phyloP scores from a whole-genome alignment of 92 coral and sea anemone genomes.

The Zoanthus sociatus region DNA sequence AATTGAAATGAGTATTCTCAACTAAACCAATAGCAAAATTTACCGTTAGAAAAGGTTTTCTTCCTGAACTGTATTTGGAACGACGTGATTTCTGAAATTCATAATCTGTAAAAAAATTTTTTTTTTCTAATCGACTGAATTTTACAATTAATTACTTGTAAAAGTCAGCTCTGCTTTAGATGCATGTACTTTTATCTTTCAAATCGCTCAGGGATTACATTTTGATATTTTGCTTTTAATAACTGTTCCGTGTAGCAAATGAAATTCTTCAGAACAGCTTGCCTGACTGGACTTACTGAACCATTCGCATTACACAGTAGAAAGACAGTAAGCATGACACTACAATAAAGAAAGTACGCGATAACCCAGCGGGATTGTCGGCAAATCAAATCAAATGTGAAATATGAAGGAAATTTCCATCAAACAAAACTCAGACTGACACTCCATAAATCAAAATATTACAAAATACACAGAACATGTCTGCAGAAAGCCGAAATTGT shows the following conservation, averaged over 20 bases:
- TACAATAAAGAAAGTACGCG: neutral
- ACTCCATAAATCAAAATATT: slow-evolving; percentile 6
- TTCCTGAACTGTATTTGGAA: neutral
- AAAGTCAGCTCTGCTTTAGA: neutral
- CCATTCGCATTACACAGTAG: neutral
- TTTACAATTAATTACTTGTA: slow-evolving; percentile 23
- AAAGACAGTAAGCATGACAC: neutral
- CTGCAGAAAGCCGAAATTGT: slow-evolving; percentile 36
- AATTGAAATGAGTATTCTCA: neutral
- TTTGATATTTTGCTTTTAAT: neutral
- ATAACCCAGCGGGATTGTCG: neutral
- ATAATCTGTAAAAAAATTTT: neutral
- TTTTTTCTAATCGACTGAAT: slow-evolving; percentile 24
- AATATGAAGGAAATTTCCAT: neutral
- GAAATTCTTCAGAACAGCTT: neutral
- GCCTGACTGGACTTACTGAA: neutral
- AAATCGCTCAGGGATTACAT: neutral
- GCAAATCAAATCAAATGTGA: slow-evolving; percentile 24
- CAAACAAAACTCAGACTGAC: slow-evolving; percentile 16
- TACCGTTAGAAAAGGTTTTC: neutral
- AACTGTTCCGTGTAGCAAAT: neutral
- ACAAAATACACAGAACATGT: neutral
- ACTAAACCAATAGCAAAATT: neutral
- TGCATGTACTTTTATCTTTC: neutral
- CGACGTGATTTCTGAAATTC: slow-evolving; percentile 13